phyloP scores from a whole-genome alignment of 1,140 invertebrate genomes.

The Drosophila murphyi region DNA sequence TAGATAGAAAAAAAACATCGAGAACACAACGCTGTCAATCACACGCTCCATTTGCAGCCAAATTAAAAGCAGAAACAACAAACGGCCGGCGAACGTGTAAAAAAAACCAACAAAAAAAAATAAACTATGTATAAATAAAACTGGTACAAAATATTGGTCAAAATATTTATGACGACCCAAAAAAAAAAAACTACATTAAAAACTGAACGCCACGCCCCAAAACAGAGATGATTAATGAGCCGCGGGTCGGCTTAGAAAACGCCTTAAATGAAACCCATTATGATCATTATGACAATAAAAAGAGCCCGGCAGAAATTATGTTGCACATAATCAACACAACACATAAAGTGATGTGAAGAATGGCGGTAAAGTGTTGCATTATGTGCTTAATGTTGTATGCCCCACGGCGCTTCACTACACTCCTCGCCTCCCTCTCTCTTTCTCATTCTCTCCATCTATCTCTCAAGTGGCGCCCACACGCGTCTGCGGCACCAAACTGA shows the following conservation, averaged over 20 bases:
- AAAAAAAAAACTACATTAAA: background rate
- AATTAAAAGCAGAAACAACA: slow-evolving; percentile 69
- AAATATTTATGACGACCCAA: slow-evolving; percentile 74
- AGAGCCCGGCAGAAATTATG: slow-evolving; percentile 45
- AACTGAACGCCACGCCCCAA: slow-evolving; percentile 37
- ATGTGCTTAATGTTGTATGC: slow-evolving; percentile 23
- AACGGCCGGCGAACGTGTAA: slow-evolving; percentile 60
- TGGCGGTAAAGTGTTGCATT: slow-evolving; percentile 39
- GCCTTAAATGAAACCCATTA: slow-evolving; percentile 57
- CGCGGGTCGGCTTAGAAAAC: slow-evolving; percentile 55
- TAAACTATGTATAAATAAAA: slow-evolving; percentile 21
- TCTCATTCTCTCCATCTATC: background rate
- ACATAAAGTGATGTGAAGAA: background rate
- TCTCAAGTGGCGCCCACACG: slow-evolving; percentile 71
- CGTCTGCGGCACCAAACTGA: slow-evolving; percentile 34
- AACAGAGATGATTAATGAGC: slow-evolving; percentile 62
- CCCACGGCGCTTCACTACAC: slow-evolving; percentile 22
- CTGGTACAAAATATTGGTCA: slow-evolving; percentile 73
- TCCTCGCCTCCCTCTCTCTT: slow-evolving; percentile 3
- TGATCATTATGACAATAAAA: slow-evolving; percentile 27
- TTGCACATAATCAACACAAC: slow-evolving; percentile 57
- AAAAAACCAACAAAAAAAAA: slow-evolving; percentile 46
- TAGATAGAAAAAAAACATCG: slow-evolving; percentile 4
- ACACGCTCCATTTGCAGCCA: slow-evolving; percentile 80
- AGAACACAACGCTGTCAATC: slow-evolving; percentile 59